Evolutionary conservation across 1,140 invertebrate species (phyloP).

Genomic region (Diorhabda sublineata): DNA sequence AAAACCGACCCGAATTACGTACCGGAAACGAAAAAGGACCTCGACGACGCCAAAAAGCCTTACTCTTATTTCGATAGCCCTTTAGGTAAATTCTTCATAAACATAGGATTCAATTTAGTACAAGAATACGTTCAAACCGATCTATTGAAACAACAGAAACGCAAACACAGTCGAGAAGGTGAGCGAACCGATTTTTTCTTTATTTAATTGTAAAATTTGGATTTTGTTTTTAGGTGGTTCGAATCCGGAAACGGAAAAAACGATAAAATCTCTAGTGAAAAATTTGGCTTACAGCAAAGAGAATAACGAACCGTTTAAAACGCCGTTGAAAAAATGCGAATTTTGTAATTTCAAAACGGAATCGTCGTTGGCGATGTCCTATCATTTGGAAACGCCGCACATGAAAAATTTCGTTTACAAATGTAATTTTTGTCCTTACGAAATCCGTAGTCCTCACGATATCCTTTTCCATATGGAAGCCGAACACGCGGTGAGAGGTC

Average conservation of each 20-base stretch:
- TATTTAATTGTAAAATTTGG: neutral
- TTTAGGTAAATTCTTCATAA: constrained; percentile 87
- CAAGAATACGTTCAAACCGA: constrained; percentile 92
- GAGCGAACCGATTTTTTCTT: neutral
- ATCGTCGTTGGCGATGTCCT: constrained; percentile 77
- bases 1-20: constrained; percentile 10
- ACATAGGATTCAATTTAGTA: constrained; percentile 85
- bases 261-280: constrained; percentile 73
- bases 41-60: constrained; percentile 45
- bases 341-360: constrained; percentile 92
- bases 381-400: constrained; percentile 89
- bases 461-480: constrained; percentile 90
- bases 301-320: constrained; percentile 79
- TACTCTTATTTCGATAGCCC: constrained; percentile 78
- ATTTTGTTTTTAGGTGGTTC: constrained; percentile 48
- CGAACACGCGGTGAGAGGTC: constrained; percentile 74
- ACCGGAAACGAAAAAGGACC: constrained; percentile 46
- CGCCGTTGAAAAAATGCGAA: constrained; percentile 75
- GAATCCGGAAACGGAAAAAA: constrained; percentile 67
- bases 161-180: constrained; percentile 63
- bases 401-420: constrained; percentile 81
- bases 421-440: constrained; percentile 83
- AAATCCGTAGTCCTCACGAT: constrained; percentile 78
- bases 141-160: constrained; percentile 79
- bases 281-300: constrained; percentile 84